Evolutionary conservation across 1,140 invertebrate species (phyloP), one percentile per base, ranked within the genome.

Genomic region (Catajapyx aquilonaris): DNA sequence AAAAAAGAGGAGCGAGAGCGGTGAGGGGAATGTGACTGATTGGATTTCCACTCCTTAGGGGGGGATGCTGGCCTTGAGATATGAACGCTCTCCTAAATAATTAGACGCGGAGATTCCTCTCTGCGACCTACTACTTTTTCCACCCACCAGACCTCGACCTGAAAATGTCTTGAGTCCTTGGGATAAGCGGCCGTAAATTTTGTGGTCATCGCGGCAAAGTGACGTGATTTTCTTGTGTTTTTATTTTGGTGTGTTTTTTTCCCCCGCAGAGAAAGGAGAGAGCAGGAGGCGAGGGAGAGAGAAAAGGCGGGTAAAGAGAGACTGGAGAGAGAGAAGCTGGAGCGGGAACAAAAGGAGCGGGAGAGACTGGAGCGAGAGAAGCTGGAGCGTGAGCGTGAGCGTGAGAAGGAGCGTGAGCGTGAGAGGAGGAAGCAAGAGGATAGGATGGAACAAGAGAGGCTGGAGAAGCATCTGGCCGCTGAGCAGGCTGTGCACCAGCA

Each of bases 401-500:
- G 56, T 25, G 46, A 50, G 31, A 41, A 50, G 15, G 50, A 65
- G 43, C 51, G 60, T 34, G 59, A 64, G 40, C 60, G 55, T 52
- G 60, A 64, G 49, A 57, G 61, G 33, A 60, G 61, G 41, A 52
- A 60, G 43, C 40, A 50, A 31, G 62, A 66, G 39, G 56, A 61
- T 28, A 61, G 66, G 40, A 56, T 58, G 22, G 69, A 69, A 42
- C 66, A 63, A 40, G 66, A 62, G 51, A 59, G 59, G 49, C 61
- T 69, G 49, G 77, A 73, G 54, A 71, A 65, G 42, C 65, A 71
- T 46, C 64, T 70, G 49, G 68, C 69, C 23, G 62, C 65, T 19
- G 71, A 79, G 53, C 74, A 68, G 53, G 79, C 71, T 48, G 80
- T 90, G 31, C 75, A 85, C 45, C 78, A 85, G 51, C 85, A 91